Percentiles rank a stretch among this genome's conserved stretches.
These are phyloP conservation scores for Chouioia cunea DNA, from an alignment of 2,888 invertebrate genomes.

Conservation along the genomic window DNA sequence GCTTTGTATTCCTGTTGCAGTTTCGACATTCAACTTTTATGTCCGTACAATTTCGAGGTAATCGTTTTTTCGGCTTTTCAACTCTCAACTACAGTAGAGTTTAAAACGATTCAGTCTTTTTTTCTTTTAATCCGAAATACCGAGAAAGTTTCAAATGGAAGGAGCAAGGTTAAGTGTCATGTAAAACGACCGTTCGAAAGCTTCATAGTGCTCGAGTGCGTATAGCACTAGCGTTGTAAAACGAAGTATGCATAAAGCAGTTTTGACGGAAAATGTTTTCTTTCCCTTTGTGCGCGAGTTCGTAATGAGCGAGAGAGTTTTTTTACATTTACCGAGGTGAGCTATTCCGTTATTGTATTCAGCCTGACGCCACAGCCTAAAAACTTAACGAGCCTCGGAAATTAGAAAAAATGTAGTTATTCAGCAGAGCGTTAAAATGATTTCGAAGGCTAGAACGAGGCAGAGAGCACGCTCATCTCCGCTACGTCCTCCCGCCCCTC, in stretches of 20 bases:
- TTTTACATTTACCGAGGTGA: constrained; percentile 1
- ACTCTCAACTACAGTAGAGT: neutral
- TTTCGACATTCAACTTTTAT: neutral
- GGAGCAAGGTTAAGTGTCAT: no score
- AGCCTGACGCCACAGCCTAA: neutral
- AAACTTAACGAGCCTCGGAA: constrained; percentile 20
- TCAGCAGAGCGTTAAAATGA: constrained; percentile 33
- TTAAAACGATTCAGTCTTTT: no score
- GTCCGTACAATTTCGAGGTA: neutral
- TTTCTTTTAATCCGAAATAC: no score
- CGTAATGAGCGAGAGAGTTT: constrained; percentile 4
- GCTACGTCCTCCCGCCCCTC: neutral
- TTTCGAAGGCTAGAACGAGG: constrained; percentile 23
- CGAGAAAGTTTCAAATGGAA: no score
- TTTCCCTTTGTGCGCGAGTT: no score
- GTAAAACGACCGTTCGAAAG: no score
- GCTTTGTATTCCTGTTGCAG: neutral
- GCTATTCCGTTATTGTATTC: constrained; percentile 1
- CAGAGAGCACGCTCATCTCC: neutral
- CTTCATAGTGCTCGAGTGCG: no score
- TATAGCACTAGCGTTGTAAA: no score
- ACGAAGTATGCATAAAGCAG: no score
- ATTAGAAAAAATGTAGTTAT: constrained; percentile 21
- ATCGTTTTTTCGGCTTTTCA: constrained; percentile 5
- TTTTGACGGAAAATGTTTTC: no score